Conservation (phyloP, 2,797 vertebrate genomes). For the Echiichthys vipera region DNA sequence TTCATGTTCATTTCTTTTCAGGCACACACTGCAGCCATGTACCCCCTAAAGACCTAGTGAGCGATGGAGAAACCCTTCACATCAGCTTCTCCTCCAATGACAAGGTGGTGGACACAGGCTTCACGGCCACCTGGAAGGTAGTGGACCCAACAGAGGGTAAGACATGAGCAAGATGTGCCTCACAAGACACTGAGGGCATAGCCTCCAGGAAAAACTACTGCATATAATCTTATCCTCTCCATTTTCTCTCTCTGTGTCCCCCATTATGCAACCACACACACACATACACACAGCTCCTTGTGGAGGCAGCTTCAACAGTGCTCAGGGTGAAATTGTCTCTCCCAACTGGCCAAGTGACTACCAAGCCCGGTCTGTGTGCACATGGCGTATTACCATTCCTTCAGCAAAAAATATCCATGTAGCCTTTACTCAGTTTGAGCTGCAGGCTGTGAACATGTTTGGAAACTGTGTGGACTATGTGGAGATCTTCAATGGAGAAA, state of each 20-base stretch:
- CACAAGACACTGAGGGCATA: background rate
- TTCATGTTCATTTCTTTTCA: slow-evolving; percentile 50
- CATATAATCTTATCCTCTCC: background rate
- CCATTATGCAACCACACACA: slow-evolving; percentile 1
- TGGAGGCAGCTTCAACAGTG: slow-evolving; percentile 76
- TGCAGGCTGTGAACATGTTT: slow-evolving; percentile 73
- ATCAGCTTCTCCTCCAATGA: slow-evolving; percentile 82
- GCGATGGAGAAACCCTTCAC: slow-evolving; percentile 73
- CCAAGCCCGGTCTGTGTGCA: slow-evolving; percentile 77
- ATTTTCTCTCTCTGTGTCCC: background rate
- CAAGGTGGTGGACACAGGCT: slow-evolving; percentile 85
- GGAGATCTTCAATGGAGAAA: slow-evolving; percentile 79
- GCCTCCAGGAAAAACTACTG: background rate
- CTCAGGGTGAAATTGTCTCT: slow-evolving; percentile 79
- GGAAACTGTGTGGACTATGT: slow-evolving; percentile 83
- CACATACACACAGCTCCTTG: slow-evolving; percentile 69
- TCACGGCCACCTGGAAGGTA: slow-evolving; percentile 79
- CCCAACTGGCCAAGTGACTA: slow-evolving; percentile 83
- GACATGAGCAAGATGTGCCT: slow-evolving; percentile 1
- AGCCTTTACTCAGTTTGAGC: slow-evolving; percentile 81
- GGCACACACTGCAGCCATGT: slow-evolving; percentile 81
- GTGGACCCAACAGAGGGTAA: slow-evolving; percentile 75
- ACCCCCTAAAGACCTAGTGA: slow-evolving; percentile 78
- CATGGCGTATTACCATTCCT: slow-evolving; percentile 79
- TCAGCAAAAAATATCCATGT: slow-evolving; percentile 69